These are phyloP conservation scores for Nasua narica DNA, from an alignment of 2,797 vertebrate genomes.

Conservation along the genomic window DNA sequence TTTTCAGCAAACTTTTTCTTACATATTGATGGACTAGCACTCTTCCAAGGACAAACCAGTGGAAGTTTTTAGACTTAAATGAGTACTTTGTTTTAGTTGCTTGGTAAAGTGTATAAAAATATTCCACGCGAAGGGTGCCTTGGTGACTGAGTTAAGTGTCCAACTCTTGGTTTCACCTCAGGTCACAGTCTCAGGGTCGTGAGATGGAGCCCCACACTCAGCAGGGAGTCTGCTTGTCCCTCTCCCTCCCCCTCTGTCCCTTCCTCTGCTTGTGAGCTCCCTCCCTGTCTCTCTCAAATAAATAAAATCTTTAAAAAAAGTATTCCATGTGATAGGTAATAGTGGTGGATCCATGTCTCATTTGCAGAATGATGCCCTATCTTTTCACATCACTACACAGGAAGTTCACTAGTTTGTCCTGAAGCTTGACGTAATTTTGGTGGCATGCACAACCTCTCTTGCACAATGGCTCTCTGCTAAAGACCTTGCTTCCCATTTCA, in stretches of 20 bases:
- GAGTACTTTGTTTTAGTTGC: not conserved
- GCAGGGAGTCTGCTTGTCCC: not conserved
- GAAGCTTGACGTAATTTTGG: not conserved
- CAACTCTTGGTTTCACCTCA: not conserved
- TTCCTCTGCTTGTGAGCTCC: not conserved
- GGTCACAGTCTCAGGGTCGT: not conserved
- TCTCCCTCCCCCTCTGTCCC: not conserved
- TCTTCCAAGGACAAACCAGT: not conserved
- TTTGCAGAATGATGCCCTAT: not conserved
- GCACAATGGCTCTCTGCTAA: not conserved
- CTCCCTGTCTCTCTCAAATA: not conserved
- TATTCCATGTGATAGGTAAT: not conserved
- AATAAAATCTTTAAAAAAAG: not conserved
- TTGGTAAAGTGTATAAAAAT: not conserved
- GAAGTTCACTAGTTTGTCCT: not conserved
- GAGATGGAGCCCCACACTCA: not conserved
- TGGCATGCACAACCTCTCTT: not conserved
- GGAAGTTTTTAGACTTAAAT: not conserved
- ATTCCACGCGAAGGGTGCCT: not conserved
- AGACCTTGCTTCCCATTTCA: slow-evolving; percentile 1
- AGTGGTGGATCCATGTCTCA: not conserved
- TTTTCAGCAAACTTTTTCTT: not conserved
- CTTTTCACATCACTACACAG: not conserved
- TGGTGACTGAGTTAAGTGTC: not conserved
- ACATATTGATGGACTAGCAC: not conserved